These are phyloP conservation scores for Microhierax caerulescens DNA, from an alignment of 2,797 vertebrate species.

Conservation along the genomic window DNA sequence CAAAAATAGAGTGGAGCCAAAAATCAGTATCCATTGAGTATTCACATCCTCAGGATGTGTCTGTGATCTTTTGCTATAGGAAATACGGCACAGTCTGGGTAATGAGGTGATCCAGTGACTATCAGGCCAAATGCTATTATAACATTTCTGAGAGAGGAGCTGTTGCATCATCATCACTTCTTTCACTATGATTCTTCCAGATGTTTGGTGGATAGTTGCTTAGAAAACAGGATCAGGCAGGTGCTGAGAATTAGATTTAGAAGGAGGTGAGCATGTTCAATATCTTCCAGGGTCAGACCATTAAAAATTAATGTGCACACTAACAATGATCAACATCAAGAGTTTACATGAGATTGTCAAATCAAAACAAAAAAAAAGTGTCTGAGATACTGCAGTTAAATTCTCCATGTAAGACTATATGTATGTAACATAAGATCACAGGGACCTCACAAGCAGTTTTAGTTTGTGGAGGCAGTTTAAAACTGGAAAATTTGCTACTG, in stretches of 20 bases:
- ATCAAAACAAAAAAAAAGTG: too few relatives aligned
- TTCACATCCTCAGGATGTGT: neutral
- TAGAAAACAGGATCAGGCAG: neutral
- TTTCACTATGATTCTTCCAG: neutral
- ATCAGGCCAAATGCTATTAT: neutral
- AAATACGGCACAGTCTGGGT: neutral
- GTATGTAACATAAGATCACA: neutral
- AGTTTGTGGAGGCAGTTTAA: neutral
- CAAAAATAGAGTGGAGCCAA: neutral
- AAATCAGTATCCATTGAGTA: neutral
- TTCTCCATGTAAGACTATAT: neutral
- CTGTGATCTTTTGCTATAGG: neutral
- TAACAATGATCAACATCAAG: neutral
- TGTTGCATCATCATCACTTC: neutral
- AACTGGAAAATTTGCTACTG: neutral
- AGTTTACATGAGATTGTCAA: neutral
- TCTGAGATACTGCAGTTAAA: neutral
- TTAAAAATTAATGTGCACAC: neutral
- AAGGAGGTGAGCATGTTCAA: neutral
- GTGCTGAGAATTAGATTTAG: neutral
- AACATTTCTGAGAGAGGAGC: neutral
- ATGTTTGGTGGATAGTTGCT: neutral
- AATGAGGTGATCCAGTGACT: neutral
- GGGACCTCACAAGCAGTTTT: neutral
- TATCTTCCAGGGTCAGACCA: neutral